Percentiles rank a stretch among this genome's conserved stretches.
phyloP scores from a whole-genome alignment of 2,888 invertebrate species.

The Rhaphigaster nebulosa region DNA sequence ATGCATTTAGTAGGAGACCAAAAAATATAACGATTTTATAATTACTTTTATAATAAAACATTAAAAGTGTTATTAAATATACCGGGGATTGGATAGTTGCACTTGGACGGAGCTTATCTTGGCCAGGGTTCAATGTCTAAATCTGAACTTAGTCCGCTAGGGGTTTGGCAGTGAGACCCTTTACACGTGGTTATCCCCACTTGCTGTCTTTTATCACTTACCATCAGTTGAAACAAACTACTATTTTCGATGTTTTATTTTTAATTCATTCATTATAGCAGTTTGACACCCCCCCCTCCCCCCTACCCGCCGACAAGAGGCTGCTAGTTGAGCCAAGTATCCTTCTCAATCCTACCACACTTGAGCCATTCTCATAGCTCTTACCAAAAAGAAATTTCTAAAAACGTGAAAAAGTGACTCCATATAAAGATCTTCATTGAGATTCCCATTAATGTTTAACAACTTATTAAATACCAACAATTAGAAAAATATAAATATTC shows the following conservation, averaged over 20 bases:
- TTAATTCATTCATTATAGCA: not conserved
- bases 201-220: not conserved
- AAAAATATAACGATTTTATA: not conserved
- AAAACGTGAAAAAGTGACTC: too few species aligned
- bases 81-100: not conserved
- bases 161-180: constrained; percentile 1
- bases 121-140: constrained; percentile 23
- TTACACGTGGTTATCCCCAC: not conserved
- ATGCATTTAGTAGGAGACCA: not conserved
- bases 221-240: not conserved
- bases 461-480: too few species aligned
- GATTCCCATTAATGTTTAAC: too few species aligned
- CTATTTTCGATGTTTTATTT: not conserved
- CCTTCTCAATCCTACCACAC: not conserved
- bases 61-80: not conserved
- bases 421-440: too few species aligned
- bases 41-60: not conserved
- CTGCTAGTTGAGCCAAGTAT: not conserved
- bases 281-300: not conserved
- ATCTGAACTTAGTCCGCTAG: constrained; percentile 11
- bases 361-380: not conserved
- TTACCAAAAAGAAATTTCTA: not conserved
- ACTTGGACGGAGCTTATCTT: constrained; percentile 21
- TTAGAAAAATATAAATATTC: too few species aligned
- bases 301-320: not conserved